Evolutionary conservation across 2,888 invertebrate genomes (phyloP), one percentile per base, ranked within the genome.

Genomic region (Melanophora roralis): DNA sequence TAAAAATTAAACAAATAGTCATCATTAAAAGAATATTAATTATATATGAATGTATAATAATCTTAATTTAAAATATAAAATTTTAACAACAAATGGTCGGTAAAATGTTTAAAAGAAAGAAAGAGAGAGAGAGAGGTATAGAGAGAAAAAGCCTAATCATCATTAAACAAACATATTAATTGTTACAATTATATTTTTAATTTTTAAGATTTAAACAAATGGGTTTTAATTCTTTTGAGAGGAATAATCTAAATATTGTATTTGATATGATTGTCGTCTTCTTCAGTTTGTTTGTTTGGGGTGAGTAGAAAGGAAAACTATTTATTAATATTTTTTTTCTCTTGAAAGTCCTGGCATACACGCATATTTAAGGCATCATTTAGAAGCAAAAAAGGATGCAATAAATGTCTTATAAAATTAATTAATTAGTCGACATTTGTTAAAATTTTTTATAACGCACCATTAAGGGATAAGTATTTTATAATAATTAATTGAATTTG

Each of bases 121-220:
- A 27, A 27, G 27, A 27, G 27, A 27, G 6, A 27, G 27, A 27
- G 3, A 27, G 6, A 5, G 27, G 27, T 5, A 27, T 3, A 27
- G 3, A 27, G 6, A 5, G 27, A 6, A 27, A 27, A 27, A 27
- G 4, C 27, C 27, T 27, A 27, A 27, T 27, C 27, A 27, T 27
- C 27, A 27, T 27, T 27, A 27, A 27, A 27, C 27, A 6, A 5
- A 27, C 6, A 45, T 67, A 67, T 45, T 53, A 67, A 78, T 68
- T 68, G 55, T 38, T 32, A 36, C 27, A 14, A 43, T 40, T 1
- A 5, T 60, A 40, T 1, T 65, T 49, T 67, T 51, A 9, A 11
- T 27, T 67, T 21, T 34, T 5, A 27, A 27, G 27, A 3, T 27
- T 27, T 27, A 27, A 27, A 38, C 21, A 57, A 51, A 38, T 40